Percentiles rank a stretch among this genome's conserved stretches.
These are phyloP conservation scores for Pristionchus japonicus DNA, from an alignment of 2,888 invertebrate genomes.

Conservation along the genomic window DNA sequence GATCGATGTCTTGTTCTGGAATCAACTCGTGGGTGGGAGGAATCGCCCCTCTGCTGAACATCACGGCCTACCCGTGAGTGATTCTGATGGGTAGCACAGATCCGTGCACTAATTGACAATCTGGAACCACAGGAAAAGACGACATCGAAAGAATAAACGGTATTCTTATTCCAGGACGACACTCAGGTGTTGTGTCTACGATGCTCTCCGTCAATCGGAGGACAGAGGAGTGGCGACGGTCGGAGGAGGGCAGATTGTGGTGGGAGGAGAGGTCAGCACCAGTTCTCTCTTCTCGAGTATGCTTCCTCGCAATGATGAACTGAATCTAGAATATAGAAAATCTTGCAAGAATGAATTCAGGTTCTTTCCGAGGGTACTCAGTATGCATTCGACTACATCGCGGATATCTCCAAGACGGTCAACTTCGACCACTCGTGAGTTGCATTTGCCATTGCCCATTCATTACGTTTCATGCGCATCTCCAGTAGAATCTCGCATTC, in stretches of 20 bases:
- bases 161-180: constrained; percentile 60
- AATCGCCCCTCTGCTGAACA: constrained; percentile 46
- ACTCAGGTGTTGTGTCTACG: constrained; percentile 67
- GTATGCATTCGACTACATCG: constrained; percentile 73
- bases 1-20: constrained; percentile 25
- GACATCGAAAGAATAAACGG: too few relatives aligned
- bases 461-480: neutral
- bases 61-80: constrained; percentile 49
- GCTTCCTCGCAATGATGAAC: neutral
- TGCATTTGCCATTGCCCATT: neutral
- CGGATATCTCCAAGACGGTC: constrained; percentile 63
- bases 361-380: constrained; percentile 57
- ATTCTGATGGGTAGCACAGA: too few relatives aligned
- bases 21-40: constrained; percentile 49
- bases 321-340: too few relatives aligned
- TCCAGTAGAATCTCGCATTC: neutral
- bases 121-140: too few relatives aligned
- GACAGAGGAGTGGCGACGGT: constrained; percentile 72
- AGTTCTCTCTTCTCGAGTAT: neutral
- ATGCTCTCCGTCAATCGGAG: constrained; percentile 60
- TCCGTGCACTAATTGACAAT: too few relatives aligned
- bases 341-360: too few relatives aligned
- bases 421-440: constrained; percentile 56
- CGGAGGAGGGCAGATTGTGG: constrained; percentile 65
- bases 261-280: constrained; percentile 62